Evolutionary conservation across 2,797 vertebrate species (phyloP), one percentile per base, ranked within the genome.

Genomic region (Acanthis flammea): DNA sequence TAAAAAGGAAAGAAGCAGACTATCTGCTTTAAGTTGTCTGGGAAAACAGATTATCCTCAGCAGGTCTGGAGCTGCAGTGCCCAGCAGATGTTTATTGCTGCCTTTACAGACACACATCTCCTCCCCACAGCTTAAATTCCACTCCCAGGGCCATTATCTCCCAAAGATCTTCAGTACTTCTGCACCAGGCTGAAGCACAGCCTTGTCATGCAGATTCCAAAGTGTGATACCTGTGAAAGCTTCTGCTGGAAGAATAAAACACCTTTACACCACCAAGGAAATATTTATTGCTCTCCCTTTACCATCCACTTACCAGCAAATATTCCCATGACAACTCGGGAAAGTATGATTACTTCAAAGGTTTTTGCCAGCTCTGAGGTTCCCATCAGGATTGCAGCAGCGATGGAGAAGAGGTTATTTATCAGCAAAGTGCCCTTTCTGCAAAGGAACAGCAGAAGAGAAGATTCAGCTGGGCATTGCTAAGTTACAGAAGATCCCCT

Each of bases 401-500:
- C 73, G 3, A 99, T 98, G 93, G 99, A 99, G 76, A 99, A 99
- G 84, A 99, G 83, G 92, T 99, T 99, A 97, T 99, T 99, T 94
- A 99, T 98, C 89, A 99, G 98, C 73, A 99, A 97, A 27, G 99
- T 98, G 42, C 99, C 99, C 94, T 99, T 99, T 94, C 99, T 99
- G 97, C 31, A 41, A 78, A 78, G 62, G 5, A 17, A 28, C 0
- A 51, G 24, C 10, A 14, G 14, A 33, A 22, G 28, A 62, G 45
- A 28, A 7, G 63, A 31, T 23, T 35, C 25, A 13, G 31, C 4
- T 31, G 50, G 58, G 62, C 14, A 54, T 54, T 42, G 2, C 18
- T 14, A 12, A 41, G 28, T 0, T 58, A 41, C 60, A 85, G 42
- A 10, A 19, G 44, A 68, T 27, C 30, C 42, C 45, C 33, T 18